Percentiles rank a stretch among this genome's conserved stretches.
phyloP scores from a whole-genome alignment of 2,113 vertebrate genomes.

The Ceuthmochares aereus region DNA sequence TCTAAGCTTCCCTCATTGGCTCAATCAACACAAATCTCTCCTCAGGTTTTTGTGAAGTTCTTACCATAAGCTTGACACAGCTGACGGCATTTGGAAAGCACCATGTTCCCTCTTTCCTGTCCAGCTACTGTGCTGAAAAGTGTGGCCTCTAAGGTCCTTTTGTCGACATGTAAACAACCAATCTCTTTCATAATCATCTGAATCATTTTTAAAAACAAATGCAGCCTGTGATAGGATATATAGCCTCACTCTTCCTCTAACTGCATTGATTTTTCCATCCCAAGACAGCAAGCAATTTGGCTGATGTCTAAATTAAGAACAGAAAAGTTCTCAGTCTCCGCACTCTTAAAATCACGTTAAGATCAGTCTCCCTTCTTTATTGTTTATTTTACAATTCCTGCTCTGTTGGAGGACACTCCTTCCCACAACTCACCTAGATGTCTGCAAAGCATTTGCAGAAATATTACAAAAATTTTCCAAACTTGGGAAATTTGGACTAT shows the following conservation, averaged over 20 bases:
- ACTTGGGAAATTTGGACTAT: neutral
- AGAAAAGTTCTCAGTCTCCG: conserved; percentile 51
- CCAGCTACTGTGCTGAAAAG: conserved; percentile 51
- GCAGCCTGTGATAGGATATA: conserved; percentile 26
- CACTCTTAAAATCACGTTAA: neutral
- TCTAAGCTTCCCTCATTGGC: neutral
- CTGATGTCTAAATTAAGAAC: neutral
- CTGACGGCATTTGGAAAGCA: conserved; percentile 42
- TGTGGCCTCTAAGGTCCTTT: conserved; percentile 43
- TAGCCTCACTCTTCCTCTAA: conserved; percentile 4
- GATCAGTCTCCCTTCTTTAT: neutral
- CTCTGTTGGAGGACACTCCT: neutral
- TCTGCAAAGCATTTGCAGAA: neutral
- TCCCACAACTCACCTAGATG: neutral
- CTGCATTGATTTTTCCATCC: conserved; percentile 28
- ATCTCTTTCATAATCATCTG: conserved; percentile 41
- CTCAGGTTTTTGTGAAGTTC: conserved; percentile 29
- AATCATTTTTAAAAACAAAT: conserved; percentile 49
- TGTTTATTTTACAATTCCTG: neutral
- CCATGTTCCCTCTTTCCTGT: conserved; percentile 28
- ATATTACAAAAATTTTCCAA: neutral
- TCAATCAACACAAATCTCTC: neutral
- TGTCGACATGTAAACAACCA: conserved; percentile 58
- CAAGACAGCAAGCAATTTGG: conserved; percentile 19
- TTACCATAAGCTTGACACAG: conserved; percentile 5